A percentile compares a stretch with the other conserved stretches of the same genome.
These are phyloP conservation scores for Phrynosoma blainvillii DNA, from an alignment of 2,113 vertebrate genomes.

Conservation along the genomic window DNA sequence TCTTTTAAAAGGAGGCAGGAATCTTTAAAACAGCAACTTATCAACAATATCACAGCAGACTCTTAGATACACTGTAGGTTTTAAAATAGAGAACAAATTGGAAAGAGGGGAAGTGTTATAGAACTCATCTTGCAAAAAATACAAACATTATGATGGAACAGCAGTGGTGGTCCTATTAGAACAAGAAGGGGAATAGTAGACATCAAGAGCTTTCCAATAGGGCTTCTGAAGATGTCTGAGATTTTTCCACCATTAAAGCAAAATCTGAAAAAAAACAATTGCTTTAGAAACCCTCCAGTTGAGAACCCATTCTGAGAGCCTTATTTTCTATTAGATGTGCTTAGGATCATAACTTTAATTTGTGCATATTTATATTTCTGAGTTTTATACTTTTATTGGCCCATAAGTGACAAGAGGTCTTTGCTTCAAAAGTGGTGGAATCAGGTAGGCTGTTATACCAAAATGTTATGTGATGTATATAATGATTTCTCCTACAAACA, in stretches of 20 bases:
- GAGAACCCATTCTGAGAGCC: too few relatives aligned
- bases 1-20: background rate
- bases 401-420: background rate
- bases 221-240: too few relatives aligned
- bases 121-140: background rate
- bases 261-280: background rate
- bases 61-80: background rate
- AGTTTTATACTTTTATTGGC: background rate
- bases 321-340: background rate
- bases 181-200: fast-evolving
- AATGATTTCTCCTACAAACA: background rate
- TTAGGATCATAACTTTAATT: background rate
- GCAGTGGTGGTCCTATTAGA: background rate
- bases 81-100: background rate
- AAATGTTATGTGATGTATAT: background rate
- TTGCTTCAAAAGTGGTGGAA: background rate
- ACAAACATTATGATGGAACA: background rate
- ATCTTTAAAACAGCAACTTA: background rate
- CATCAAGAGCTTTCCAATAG: background rate
- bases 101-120: background rate
- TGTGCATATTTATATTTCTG: background rate
- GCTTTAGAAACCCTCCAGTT: background rate
- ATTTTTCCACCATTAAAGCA: background rate
- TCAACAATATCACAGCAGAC: background rate
- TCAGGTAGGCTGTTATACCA: background rate